Evolutionary conservation across 2,888 invertebrate species (phyloP).

Genomic region (Agrochola circellaris): DNA sequence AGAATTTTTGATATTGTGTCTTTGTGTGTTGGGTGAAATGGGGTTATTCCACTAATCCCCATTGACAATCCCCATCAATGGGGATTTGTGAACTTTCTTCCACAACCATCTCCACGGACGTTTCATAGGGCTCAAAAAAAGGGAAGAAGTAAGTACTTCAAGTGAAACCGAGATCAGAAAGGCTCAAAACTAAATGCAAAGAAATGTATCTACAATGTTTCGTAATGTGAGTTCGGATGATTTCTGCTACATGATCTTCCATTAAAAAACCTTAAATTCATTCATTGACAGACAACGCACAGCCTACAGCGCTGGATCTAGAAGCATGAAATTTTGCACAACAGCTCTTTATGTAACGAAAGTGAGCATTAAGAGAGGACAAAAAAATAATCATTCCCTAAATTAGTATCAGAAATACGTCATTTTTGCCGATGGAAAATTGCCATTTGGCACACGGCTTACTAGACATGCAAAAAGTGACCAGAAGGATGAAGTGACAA

Average conservation of each 20-base stretch:
- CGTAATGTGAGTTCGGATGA: not conserved
- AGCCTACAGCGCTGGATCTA: not conserved
- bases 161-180: not conserved
- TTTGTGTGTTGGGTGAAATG: not conserved
- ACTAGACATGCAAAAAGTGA: not conserved
- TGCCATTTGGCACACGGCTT: not conserved
- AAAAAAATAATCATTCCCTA: not conserved
- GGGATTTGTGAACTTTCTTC: too few relatives aligned
- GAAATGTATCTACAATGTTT: not conserved
- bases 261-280: not conserved
- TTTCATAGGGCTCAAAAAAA: not conserved
- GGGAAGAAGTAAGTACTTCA: not conserved
- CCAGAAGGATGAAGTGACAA: not conserved
- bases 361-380: not conserved
- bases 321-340: not conserved
- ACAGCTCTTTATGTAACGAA: not conserved
- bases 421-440: not conserved
- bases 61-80: too few relatives aligned
- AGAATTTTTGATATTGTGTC: slow-evolving; percentile 10
- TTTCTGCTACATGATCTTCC: not conserved
- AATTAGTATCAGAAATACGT: too few relatives aligned
- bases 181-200: not conserved
- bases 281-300: not conserved
- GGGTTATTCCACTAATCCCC: not conserved
- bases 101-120: too few relatives aligned